These are phyloP conservation scores for Pachyrhynchus sulphureomaculatus DNA, from an alignment of 1,140 invertebrate species.

Conservation along the genomic window DNA sequence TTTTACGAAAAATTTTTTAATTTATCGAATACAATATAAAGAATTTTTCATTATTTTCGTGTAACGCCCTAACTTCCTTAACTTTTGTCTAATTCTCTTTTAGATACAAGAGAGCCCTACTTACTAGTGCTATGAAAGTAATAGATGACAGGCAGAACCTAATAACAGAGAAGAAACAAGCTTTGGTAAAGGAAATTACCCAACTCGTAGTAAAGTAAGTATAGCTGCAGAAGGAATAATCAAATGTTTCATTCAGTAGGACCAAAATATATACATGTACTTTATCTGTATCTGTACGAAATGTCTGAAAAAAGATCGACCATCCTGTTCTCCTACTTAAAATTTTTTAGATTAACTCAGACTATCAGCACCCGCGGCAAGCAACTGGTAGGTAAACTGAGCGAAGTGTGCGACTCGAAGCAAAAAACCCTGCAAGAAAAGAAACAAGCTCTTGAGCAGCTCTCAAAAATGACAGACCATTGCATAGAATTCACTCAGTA, in stretches of 20 bases:
- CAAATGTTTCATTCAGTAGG: too few relatives aligned
- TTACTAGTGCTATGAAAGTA: slow-evolving; percentile 83
- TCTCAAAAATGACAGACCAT: slow-evolving; percentile 81
- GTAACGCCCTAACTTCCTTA: too few relatives aligned
- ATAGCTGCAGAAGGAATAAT: too few relatives aligned
- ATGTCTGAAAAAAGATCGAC: too few relatives aligned
- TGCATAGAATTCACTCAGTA: slow-evolving; percentile 80
- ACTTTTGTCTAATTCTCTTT: too few relatives aligned
- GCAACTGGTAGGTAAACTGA: slow-evolving; percentile 73
- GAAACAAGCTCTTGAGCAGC: slow-evolving; percentile 74
- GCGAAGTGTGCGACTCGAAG: slow-evolving; percentile 81
- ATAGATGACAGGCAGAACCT: slow-evolving; percentile 79
- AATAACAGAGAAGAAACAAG: slow-evolving; percentile 80
- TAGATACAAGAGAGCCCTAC: slow-evolving; percentile 78
- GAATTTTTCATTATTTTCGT: too few relatives aligned
- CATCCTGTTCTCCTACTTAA: neutral
- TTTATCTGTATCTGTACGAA: too few relatives aligned
- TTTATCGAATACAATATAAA: too few relatives aligned
- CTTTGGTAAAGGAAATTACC: slow-evolving; percentile 80
- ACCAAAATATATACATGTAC: too few relatives aligned
- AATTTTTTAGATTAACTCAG: slow-evolving; percentile 68
- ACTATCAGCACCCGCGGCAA: slow-evolving; percentile 80
- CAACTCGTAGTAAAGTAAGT: slow-evolving; percentile 80
- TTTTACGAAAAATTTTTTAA: too few relatives aligned
- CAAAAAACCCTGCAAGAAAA: slow-evolving; percentile 81